Evolutionary conservation across 2,113 vertebrate species (phyloP), one percentile per base, ranked within the genome.

Genomic region (Scomber scombrus): DNA sequence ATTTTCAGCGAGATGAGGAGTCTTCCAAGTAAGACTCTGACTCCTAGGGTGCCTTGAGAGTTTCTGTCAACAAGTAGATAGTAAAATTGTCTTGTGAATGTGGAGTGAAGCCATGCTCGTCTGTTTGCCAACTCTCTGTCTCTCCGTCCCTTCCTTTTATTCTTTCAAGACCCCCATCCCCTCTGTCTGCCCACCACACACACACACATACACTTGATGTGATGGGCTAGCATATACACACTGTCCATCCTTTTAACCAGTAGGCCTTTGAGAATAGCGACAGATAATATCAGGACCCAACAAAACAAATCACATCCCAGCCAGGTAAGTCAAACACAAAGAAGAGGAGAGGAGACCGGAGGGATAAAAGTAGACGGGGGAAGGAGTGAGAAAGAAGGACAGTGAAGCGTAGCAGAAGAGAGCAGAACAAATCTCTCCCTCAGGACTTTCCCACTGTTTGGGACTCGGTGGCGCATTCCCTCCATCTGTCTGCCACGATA

Each of bases 371-470:
- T 21, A 75, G 62, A 80, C 11, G 9, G 15, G 46, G 15, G 55
- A 75, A 47, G 34, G 66, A 82, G 78, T 1, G 54, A 73, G 56
- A 77, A 43, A 47, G 63, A 56, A 54, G 66, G 60, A 87, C 19
- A 13, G 51, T 21, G 71, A 70, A 69, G 86, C 51, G 31, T 60
- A 80, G 68, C 82, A 52, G 75, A 82, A 75, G 69, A 79, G 74
- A 78, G 77, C 79, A 71, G 82, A 85, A 79, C 68, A 85, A 88
- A 90, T 89, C 55, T 76, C 77, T 84, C 91, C 90, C 86, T 71
- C n/a, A 52, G 82, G 91, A 91, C 72, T 66, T 69, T 70, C 80
- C 80, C 72, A 70, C 72, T 84, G 76, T 90, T 86, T 67, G 71
- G 82, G 86, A 88, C 73, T 81, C 31, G 3, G 56, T 60, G 71